These are phyloP conservation scores for Collichthys lucidus DNA, from an alignment of 2,113 vertebrate genomes.

Conservation along the genomic window DNA sequence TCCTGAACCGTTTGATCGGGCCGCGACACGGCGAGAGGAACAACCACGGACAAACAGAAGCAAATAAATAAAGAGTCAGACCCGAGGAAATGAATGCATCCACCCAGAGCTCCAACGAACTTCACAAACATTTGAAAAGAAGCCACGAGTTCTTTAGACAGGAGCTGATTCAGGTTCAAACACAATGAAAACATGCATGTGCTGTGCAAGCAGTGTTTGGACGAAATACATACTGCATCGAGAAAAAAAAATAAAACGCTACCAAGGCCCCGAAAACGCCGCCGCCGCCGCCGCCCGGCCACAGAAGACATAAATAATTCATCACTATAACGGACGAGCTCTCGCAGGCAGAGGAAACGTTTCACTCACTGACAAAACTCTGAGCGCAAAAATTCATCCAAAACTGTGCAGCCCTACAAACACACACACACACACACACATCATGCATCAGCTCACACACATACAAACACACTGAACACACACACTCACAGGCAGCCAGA, in stretches of 20 bases:
- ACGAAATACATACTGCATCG: not conserved
- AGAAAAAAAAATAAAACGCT: not conserved
- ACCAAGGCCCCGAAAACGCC: not conserved
- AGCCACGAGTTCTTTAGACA: not conserved
- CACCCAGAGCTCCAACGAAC: not conserved
- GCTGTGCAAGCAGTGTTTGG: not conserved
- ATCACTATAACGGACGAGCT: not conserved
- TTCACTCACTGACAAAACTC: not conserved
- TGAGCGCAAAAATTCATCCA: not conserved
- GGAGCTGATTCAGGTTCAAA: not conserved
- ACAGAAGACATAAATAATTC: not conserved
- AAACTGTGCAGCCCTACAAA: constrained; percentile 28
- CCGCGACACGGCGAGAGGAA: not conserved
- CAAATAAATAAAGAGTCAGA: not conserved
- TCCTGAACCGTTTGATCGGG: not conserved
- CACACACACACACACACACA: not conserved
- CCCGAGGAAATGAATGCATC: not conserved
- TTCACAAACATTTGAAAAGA: not conserved
- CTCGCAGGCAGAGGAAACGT: not conserved
- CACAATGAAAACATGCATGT: too few relatives aligned
- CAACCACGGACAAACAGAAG: not conserved
- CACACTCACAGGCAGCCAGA: constrained; percentile 59
- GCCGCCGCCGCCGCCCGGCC: not conserved
- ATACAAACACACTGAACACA: constrained; percentile 4
- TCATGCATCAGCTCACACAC: constrained; percentile 18